Percentiles rank a stretch among this genome's conserved stretches.
phyloP scores from a whole-genome alignment of 2,888 invertebrate species.

The Bimastos eiseni region DNA sequence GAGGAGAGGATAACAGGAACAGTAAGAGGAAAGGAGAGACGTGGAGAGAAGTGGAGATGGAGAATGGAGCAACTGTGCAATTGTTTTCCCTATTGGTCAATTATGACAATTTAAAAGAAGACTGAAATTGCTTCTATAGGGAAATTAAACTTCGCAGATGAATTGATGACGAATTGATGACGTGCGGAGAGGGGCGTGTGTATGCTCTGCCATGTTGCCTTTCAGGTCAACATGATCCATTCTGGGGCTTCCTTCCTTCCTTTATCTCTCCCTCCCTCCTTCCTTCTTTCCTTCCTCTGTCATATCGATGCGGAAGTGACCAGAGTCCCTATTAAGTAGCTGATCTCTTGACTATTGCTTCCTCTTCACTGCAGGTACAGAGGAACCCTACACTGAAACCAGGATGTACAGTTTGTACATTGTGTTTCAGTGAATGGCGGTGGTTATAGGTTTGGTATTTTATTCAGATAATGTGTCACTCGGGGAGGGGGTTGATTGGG shows the following conservation, averaged over 20 bases:
- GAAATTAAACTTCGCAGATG: not conserved
- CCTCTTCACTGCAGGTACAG: not conserved
- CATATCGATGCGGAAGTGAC: not conserved
- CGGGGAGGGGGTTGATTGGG: not conserved
- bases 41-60: not conserved
- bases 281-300: not conserved
- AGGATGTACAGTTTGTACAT: not conserved
- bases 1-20: not conserved
- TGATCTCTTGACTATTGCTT: not conserved
- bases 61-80: not conserved
- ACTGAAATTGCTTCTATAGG: not conserved
- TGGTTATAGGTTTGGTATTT: not conserved
- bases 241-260: not conserved
- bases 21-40: not conserved
- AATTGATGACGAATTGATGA: not conserved
- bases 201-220: not conserved
- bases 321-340: not conserved
- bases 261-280: too few species aligned
- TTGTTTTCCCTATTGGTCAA: not conserved
- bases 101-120: not conserved
- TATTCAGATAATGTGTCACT: not conserved
- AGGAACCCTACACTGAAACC: not conserved
- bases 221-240: not conserved
- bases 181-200: not conserved
- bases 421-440: not conserved